These are phyloP conservation scores for Eristalis pertinax DNA, from an alignment of 2,888 invertebrate genomes.

Conservation along the genomic window DNA sequence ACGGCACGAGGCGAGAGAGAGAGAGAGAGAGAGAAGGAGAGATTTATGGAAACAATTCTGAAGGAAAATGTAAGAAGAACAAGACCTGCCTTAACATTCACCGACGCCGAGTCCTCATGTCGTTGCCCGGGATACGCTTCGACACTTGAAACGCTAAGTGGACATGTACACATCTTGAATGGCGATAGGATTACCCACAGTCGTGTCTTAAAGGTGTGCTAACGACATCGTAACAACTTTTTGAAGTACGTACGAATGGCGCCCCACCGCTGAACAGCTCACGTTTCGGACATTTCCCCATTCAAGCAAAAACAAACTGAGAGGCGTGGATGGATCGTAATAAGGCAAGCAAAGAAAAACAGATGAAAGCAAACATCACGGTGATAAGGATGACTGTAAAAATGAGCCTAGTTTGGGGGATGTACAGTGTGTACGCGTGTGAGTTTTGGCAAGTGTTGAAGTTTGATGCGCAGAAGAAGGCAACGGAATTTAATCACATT, in stretches of 20 bases:
- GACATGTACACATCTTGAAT: slow-evolving; percentile 2
- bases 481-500: too few species aligned
- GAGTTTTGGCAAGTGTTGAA: neutral
- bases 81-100: slow-evolving; percentile 25
- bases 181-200: neutral
- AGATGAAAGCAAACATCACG: neutral
- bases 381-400: slow-evolving; percentile 48
- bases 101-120: neutral
- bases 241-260: slow-evolving; percentile 15
- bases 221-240: slow-evolving; percentile 26
- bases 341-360: neutral
- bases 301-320: neutral
- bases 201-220: slow-evolving; percentile 16
- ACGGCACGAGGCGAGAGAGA: neutral
- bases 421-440: slow-evolving; percentile 6
- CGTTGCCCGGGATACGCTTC: slow-evolving; percentile 2
- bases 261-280: neutral
- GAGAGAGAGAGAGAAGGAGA: too few species aligned
- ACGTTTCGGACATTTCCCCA: slow-evolving; percentile 41
- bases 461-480: too few species aligned
- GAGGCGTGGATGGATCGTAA: neutral
- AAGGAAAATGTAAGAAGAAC: slow-evolving; percentile 1
- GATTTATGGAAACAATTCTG: slow-evolving; percentile 6
- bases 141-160: slow-evolving; percentile 24
- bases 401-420: slow-evolving; percentile 24